These are phyloP conservation scores for Odontocolon sp. DNA, from an alignment of 2,888 invertebrate genomes.

Conservation along the genomic window DNA sequence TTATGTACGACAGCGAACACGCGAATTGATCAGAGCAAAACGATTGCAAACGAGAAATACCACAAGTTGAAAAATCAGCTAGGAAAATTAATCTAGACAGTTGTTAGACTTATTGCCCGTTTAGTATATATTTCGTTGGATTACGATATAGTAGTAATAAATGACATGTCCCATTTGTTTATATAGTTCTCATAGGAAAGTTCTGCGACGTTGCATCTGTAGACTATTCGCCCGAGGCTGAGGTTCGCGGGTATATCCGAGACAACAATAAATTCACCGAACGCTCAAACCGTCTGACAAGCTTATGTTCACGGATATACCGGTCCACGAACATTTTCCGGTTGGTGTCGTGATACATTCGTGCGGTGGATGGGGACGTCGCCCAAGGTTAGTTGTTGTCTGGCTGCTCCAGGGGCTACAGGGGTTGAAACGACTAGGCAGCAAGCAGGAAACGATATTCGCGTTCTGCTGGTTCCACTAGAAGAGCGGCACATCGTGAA, in stretches of 20 bases:
- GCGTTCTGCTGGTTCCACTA: conserved; percentile 11
- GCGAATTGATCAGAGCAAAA: too few relatives aligned
- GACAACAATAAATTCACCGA: conserved; percentile 43
- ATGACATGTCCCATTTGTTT: too few relatives aligned
- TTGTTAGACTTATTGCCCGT: too few relatives aligned
- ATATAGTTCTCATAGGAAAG: too few relatives aligned
- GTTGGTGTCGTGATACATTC: conserved; percentile 11
- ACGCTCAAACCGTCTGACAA: conserved; percentile 41
- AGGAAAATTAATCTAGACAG: too few relatives aligned
- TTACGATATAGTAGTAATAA: too few relatives aligned
- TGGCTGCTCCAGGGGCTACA: conserved; percentile 28
- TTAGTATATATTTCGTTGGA: too few relatives aligned
- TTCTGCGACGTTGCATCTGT: too few relatives aligned
- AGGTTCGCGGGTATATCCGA: background rate
- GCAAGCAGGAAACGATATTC: conserved; percentile 39
- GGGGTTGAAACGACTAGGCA: conserved; percentile 13
- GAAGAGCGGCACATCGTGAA: conserved; percentile 9
- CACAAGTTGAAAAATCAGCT: too few relatives aligned
- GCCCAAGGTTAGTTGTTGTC: conserved; percentile 47
- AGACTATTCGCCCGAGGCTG: too few relatives aligned
- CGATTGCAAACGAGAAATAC: too few relatives aligned
- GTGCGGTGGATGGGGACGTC: conserved; percentile 3
- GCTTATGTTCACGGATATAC: conserved; percentile 31
- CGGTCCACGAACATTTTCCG: conserved; percentile 30
- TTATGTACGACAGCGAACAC: too few relatives aligned